Conservation (phyloP, 2,797 vertebrate genomes). For the Darevskia mixta region DNA sequence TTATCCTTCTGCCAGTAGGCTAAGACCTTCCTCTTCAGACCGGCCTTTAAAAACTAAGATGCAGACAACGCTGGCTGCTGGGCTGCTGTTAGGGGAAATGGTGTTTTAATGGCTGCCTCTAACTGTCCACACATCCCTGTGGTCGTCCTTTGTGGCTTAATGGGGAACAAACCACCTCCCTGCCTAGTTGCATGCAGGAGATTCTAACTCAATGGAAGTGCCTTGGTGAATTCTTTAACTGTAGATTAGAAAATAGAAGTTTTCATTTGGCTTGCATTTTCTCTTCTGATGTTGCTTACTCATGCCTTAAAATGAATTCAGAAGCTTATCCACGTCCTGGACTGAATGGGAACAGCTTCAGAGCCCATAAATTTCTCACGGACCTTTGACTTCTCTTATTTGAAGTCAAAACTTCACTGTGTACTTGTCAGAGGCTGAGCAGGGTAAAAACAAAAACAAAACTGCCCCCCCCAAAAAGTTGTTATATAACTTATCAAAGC, state of each 20-base stretch:
- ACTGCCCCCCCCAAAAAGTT: neutral
- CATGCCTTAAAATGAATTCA: neutral
- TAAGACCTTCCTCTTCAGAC: no score
- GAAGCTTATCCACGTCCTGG: neutral
- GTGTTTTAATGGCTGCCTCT: no score
- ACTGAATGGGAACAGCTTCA: neutral
- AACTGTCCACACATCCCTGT: no score
- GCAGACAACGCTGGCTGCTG: no score
- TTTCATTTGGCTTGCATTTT: neutral
- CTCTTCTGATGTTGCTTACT: neutral
- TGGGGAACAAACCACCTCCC: neutral
- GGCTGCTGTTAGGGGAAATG: no score
- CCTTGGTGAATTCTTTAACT: neutral
- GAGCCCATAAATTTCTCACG: neutral
- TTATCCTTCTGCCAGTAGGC: no score
- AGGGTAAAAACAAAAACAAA: neutral
- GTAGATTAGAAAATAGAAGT: neutral
- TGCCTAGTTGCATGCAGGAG: neutral
- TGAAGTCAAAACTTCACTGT: neutral
- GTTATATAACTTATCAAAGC: neutral
- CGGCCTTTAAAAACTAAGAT: no score
- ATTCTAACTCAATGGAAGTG: neutral
- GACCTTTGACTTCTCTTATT: neutral
- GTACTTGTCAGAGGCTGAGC: neutral
- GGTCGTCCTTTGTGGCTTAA: neutral